Conservation (phyloP, 1,140 invertebrate species). For the Papilio polyxenes region DNA sequence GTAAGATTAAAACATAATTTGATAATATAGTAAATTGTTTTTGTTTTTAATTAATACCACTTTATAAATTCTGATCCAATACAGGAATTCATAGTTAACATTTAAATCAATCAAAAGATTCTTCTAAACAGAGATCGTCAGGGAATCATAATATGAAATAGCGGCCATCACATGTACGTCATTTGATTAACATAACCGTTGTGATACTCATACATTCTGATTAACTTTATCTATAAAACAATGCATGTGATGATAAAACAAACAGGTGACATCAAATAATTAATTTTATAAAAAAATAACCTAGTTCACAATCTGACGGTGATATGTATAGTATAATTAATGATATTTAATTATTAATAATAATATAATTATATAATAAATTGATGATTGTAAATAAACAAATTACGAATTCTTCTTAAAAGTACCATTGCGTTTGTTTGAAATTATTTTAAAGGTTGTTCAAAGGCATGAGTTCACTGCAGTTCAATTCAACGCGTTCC, state of each 20-base stretch:
- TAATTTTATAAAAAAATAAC: background rate
- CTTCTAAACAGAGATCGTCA: background rate
- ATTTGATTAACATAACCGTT: background rate
- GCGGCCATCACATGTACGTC: background rate
- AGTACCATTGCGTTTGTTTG: background rate
- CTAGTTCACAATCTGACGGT: background rate
- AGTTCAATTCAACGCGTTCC: background rate
- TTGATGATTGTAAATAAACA: background rate
- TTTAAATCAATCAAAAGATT: background rate
- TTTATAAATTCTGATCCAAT: too few species aligned
- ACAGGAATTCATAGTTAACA: background rate
- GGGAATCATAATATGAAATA: background rate
- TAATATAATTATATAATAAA: too few species aligned
- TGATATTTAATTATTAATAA: too few species aligned
- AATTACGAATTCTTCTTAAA: constrained; percentile 19
- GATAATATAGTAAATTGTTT: background rate
- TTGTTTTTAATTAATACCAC: too few species aligned
- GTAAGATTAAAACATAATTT: background rate
- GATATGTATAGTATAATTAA: too few species aligned
- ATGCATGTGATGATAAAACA: background rate
- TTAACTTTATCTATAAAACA: background rate
- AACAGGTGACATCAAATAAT: background rate
- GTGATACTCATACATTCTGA: background rate
- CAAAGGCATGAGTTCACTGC: constrained; percentile 19
- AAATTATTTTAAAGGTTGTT: constrained; percentile 10